A percentile compares a stretch with the other conserved stretches of the same genome.
Evolutionary conservation across 35 echinoderm and acorn worm species (phyloP).

Genomic region (Heliocidaris erythrogramma): DNA sequence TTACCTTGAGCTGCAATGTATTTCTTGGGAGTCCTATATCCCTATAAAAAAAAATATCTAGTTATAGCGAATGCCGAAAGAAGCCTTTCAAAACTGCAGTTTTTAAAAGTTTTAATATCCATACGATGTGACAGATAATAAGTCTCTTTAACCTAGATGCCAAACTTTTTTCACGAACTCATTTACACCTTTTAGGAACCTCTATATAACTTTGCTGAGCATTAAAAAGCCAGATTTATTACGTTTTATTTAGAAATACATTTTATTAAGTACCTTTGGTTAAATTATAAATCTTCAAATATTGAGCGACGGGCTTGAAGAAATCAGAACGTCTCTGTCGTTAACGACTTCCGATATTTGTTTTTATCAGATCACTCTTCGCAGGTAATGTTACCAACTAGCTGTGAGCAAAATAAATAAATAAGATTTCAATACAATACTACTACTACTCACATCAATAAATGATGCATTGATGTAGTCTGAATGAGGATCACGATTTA

Average conservation of each 20-base stretch:
- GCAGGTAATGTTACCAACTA: neutral
- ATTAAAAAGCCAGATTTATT: neutral
- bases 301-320: too few relatives aligned
- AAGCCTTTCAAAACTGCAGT: neutral
- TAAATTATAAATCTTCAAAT: neutral
- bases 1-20: conserved; percentile 2
- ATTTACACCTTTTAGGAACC: neutral
- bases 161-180: neutral
- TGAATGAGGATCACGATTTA: conserved; percentile 14
- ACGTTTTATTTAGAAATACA: neutral
- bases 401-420: neutral
- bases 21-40: neutral
- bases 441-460: conserved; percentile 14
- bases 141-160: neutral
- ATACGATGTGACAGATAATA: neutral
- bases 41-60: neutral
- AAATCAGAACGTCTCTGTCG: neutral
- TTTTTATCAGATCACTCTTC: neutral
- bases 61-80: neutral
- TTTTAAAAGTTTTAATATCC: neutral
- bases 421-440: neutral
- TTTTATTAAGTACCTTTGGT: neutral
- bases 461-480: conserved; percentile 39
- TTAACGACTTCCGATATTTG: neutral
- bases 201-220: neutral